Evolutionary conservation across 2,113 vertebrate species (phyloP), one percentile per base, ranked within the genome.

Genomic region (Fukomys damarensis): DNA sequence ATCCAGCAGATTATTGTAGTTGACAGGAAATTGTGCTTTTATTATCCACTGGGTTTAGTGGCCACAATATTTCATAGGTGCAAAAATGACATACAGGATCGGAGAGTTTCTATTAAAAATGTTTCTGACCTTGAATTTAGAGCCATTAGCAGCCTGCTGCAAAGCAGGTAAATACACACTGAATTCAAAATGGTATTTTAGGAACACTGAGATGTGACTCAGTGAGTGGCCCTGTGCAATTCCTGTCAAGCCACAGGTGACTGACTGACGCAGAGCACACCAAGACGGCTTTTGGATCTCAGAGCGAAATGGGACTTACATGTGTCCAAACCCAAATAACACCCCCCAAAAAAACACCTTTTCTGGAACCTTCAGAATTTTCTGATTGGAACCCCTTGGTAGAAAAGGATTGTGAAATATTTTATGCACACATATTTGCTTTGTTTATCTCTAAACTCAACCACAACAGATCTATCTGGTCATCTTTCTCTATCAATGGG

Each of bases 11-110:
- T 95, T 92, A 95, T 56, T 95, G 89, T 66, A 89, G 87, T 81
- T 59, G 91, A 97, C 38, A 88, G 95, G 89, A 97, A 98, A 96
- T 93, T 94, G 97, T 46, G 56, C 70, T 93, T 96, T 97, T 94
- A 96, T 94, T 86, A 59, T 81, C 81, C 74, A 91, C 54, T 91
- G 83, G 93, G 70, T 68, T 96, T 88, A 92, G 86, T 59, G 58
- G 89, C 66, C 81, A 84, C 86, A 13, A 89, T 92, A 95, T 79
- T 95, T 97, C 96, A 97, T 49, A 66, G 79, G 74, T 68, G 66
- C 35, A 87, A 93, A 98, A 79, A 82, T 16, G 87, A 97, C 93
- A 88, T 41, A 38, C 17, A 82, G 61, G 76, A 74, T 77, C 66
- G 79, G 17, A 35, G 56, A 87, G 81, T 94, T 97, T 91, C 72